phyloP scores from a whole-genome alignment of 2,113 vertebrate genomes.

The Microcebus murinus region DNA sequence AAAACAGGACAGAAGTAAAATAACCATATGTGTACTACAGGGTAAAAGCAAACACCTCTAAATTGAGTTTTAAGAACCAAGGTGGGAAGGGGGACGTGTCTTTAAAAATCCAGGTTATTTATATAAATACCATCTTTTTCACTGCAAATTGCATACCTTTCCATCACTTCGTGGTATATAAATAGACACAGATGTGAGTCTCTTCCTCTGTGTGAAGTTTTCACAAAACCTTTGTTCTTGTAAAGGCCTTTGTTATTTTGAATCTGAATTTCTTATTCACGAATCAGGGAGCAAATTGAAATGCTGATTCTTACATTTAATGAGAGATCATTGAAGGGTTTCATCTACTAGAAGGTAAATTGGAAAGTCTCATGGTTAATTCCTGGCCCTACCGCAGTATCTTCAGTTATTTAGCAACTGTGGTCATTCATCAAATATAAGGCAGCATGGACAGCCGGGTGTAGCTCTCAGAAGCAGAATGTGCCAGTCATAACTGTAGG shows the following conservation, averaged over 20 bases:
- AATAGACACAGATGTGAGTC: not conserved
- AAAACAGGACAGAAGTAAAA: not conserved
- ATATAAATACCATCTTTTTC: not conserved
- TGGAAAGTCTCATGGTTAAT: not conserved
- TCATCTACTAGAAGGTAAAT: not conserved
- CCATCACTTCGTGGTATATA: not conserved
- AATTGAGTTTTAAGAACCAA: not conserved
- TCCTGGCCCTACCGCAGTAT: not conserved
- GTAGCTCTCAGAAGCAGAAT: not conserved
- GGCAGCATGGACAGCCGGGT: not conserved
- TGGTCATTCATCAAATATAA: not conserved
- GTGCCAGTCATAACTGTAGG: not conserved
- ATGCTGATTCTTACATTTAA: not conserved
- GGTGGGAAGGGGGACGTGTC: rapidly evolving
- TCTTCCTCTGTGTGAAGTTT: not conserved
- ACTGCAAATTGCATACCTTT: not conserved
- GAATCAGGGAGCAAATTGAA: not conserved
- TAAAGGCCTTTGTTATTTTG: not conserved
- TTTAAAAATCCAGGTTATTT: not conserved
- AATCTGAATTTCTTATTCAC: not conserved
- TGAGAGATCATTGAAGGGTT: not conserved
- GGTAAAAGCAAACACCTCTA: not conserved
- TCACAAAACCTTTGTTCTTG: not conserved
- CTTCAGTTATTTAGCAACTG: not conserved
- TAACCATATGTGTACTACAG: not conserved